Percentiles rank a stretch among this genome's conserved stretches.
These are phyloP conservation scores for Yponomeuta evonymella DNA, from an alignment of 2,888 invertebrate species.

Conservation along the genomic window DNA sequence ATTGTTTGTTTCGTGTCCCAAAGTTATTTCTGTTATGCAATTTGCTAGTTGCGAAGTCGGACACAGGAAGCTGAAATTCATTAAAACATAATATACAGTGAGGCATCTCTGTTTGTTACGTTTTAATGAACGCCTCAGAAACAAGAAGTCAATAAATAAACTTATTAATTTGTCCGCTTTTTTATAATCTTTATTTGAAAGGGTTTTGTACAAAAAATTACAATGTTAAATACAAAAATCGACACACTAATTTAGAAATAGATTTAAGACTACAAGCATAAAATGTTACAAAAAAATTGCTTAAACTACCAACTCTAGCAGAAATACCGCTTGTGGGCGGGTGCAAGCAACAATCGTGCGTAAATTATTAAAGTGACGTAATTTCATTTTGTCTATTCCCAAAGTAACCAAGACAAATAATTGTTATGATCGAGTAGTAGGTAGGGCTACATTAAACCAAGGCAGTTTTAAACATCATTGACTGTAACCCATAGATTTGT, in stretches of 20 bases:
- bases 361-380: constrained; percentile 3
- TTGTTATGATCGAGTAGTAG: neutral
- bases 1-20: neutral
- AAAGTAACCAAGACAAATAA: neutral
- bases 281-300: too few relatives aligned
- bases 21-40: neutral
- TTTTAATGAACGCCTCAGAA: neutral
- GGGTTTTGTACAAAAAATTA: too few relatives aligned
- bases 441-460: too few relatives aligned
- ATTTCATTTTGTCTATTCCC: neutral
- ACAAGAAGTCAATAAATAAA: neutral
- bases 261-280: too few relatives aligned
- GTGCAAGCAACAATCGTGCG: constrained; percentile 1
- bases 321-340: neutral
- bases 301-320: too few relatives aligned
- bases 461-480: too few relatives aligned
- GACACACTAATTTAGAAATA: too few relatives aligned
- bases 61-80: neutral
- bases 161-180: neutral
- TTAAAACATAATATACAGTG: too few relatives aligned
- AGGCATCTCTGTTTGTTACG: neutral
- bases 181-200: too few relatives aligned
- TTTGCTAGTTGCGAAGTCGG: neutral
- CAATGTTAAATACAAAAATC: too few relatives aligned
- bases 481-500: too few relatives aligned